phyloP scores from a whole-genome alignment of 1,140 invertebrate genomes.

The Coelopa frigida region DNA sequence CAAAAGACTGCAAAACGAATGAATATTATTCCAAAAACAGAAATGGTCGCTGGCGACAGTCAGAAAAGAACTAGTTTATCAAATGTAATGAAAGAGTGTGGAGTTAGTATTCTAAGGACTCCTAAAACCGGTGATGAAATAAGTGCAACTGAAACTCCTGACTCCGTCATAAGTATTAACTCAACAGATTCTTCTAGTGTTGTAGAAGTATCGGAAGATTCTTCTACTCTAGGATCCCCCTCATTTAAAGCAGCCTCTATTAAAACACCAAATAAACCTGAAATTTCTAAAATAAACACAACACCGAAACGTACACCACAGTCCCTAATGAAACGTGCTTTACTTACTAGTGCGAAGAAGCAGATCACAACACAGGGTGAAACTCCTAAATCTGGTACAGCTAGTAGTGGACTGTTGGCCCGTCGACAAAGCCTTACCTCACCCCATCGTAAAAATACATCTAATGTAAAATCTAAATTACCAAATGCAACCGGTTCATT shows the following conservation, averaged over 20 bases:
- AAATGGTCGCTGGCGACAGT: no score
- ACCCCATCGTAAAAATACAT: neutral
- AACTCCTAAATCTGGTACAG: neutral
- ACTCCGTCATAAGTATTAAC: slow-evolving; percentile 13
- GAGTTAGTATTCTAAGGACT: no score
- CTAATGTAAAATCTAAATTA: no score
- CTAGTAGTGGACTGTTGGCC: neutral
- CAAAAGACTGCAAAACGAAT: neutral
- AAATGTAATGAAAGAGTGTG: no score
- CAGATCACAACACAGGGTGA: slow-evolving; percentile 13
- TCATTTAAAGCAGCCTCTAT: neutral
- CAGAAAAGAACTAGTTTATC: no score
- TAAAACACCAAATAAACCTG: slow-evolving; percentile 1
- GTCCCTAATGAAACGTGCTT: slow-evolving; percentile 33
- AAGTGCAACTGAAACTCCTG: slow-evolving; percentile 1
- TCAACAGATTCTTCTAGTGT: slow-evolving; percentile 20
- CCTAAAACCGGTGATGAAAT: neutral
- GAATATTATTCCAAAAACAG: neutral
- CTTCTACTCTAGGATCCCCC: slow-evolving; percentile 2
- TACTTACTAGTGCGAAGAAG: slow-evolving; percentile 35
- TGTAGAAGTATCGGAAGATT: slow-evolving; percentile 23
- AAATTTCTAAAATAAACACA: slow-evolving; percentile 4
- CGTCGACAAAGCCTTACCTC: slow-evolving; percentile 1
- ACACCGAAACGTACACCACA: slow-evolving; percentile 33
- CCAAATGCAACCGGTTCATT: no score